Conservation (phyloP, 2,797 vertebrate genomes). For the Sebastes taczanowskii region DNA sequence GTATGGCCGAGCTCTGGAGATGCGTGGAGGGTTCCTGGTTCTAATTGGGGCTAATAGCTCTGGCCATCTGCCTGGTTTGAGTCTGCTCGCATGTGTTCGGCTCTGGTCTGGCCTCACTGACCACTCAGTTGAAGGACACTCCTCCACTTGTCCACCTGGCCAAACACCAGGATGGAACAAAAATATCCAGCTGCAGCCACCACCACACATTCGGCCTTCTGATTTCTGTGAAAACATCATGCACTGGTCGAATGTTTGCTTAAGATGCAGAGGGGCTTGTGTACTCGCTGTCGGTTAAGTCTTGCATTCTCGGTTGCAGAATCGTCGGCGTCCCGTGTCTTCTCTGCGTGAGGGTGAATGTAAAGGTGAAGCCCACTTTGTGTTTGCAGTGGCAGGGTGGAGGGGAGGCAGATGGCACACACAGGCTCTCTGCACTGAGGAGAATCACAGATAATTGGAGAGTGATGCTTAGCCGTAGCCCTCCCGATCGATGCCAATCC, state of each 20-base stretch:
- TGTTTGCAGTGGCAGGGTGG: conserved; percentile 65
- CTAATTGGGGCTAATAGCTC: conserved; percentile 69
- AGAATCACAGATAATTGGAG: conserved; percentile 81
- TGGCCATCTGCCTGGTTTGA: conserved; percentile 68
- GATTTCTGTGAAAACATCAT: background rate
- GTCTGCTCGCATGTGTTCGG: conserved; percentile 26
- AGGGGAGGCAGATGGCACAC: conserved; percentile 76
- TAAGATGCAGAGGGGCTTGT: background rate
- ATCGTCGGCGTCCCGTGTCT: conserved; percentile 16
- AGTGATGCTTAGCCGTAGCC: conserved; percentile 76
- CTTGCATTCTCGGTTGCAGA: conserved; percentile 4
- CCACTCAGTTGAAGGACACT: conserved; percentile 73
- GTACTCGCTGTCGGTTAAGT: conserved; percentile 9
- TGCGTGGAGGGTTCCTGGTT: conserved; percentile 47
- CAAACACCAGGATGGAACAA: conserved; percentile 28
- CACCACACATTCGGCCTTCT: background rate
- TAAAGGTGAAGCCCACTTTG: conserved; percentile 71
- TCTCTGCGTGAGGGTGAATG: conserved; percentile 42
- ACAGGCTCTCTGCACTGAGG: conserved; percentile 69
- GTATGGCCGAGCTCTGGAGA: conserved; percentile 57
- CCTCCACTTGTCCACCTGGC: conserved; percentile 59
- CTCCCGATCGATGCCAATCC: conserved; percentile 79
- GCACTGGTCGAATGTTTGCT: background rate
- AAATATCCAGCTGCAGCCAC: conserved; percentile 14
- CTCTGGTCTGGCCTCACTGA: conserved; percentile 58